Conservation (phyloP, 2,888 invertebrate genomes). For the Oxystoma pomonae region DNA sequence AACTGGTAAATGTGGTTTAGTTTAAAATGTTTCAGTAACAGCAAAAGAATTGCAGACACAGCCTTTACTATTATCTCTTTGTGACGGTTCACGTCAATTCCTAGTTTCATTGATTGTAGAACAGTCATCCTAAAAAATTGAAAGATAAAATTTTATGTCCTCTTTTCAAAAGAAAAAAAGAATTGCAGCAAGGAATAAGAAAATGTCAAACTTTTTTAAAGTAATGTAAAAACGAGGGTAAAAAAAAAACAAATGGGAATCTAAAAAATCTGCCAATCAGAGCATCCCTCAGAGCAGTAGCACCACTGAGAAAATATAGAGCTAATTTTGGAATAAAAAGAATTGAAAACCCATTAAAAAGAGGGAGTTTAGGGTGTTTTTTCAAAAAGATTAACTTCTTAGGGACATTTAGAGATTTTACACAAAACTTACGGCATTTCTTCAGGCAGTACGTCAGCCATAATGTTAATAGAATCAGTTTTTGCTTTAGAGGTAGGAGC, state of each 20-base stretch:
- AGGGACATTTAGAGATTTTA: too few species aligned
- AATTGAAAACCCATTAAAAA: too few species aligned
- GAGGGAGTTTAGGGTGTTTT: too few species aligned
- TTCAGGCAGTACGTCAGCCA: constrained; percentile 95
- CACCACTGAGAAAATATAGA: too few species aligned
- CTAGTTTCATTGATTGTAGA: constrained; percentile 89
- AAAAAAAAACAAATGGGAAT: too few species aligned
- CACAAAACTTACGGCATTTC: constrained; percentile 78
- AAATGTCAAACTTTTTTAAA: too few species aligned
- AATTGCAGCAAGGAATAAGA: too few species aligned
- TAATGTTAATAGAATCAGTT: constrained; percentile 96
- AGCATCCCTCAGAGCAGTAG: too few species aligned
- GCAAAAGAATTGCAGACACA: constrained; percentile 81
- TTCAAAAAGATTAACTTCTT: too few species aligned
- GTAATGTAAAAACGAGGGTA: too few species aligned
- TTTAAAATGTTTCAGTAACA: constrained; percentile 96
- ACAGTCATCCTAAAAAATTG: constrained; percentile 69
- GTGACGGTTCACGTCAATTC: constrained; percentile 96
- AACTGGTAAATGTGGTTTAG: constrained; percentile 98
- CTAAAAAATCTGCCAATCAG: too few species aligned
- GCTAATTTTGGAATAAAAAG: too few species aligned
- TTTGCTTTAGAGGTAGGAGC: constrained; percentile 99
- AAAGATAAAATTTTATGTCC: neutral
- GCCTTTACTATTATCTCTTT: constrained; percentile 99
- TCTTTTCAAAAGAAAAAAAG: neutral